Conservation (phyloP, 2,113 vertebrate species). For the Spheniscus mendiculus region DNA sequence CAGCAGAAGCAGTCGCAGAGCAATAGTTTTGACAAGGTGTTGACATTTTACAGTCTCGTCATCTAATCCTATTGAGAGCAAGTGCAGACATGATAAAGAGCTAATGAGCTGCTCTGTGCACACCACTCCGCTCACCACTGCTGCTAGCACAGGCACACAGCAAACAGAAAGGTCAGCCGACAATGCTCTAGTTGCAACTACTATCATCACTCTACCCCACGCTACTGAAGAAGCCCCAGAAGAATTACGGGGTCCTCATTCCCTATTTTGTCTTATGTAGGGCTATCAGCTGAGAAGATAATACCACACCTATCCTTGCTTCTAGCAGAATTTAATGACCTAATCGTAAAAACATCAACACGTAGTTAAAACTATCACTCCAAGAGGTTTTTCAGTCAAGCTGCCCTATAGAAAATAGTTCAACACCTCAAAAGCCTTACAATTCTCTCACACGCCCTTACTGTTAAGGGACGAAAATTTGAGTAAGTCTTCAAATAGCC, state of each 20-base stretch:
- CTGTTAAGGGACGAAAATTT: not conserved
- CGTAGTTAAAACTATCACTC: not conserved
- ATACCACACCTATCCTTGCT: not conserved
- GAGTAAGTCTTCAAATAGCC: not conserved
- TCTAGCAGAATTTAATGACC: not conserved
- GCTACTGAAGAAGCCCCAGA: not conserved
- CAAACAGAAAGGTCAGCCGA: constrained; percentile 2
- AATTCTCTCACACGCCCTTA: not conserved
- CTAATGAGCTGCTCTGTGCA: constrained; percentile 3
- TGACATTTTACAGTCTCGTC: constrained; percentile 49
- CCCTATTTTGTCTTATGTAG: fast-evolving
- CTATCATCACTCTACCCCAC: fast-evolving
- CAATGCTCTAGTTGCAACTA: not conserved
- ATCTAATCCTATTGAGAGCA: constrained; percentile 59
- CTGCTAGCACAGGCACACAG: not conserved
- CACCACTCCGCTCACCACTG: not conserved
- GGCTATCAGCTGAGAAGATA: not conserved
- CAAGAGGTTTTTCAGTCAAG: not conserved
- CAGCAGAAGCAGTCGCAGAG: constrained; percentile 6
- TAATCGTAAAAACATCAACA: not conserved
- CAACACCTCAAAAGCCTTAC: not conserved
- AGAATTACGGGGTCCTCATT: not conserved
- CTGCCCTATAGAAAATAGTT: not conserved
- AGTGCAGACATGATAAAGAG: constrained; percentile 54
- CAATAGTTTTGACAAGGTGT: constrained; percentile 48